Evolutionary conservation across 30 jellyfish, hydroid and myxozoan genomes (phyloP).

Genomic region (Catostylus mosaicus): DNA sequence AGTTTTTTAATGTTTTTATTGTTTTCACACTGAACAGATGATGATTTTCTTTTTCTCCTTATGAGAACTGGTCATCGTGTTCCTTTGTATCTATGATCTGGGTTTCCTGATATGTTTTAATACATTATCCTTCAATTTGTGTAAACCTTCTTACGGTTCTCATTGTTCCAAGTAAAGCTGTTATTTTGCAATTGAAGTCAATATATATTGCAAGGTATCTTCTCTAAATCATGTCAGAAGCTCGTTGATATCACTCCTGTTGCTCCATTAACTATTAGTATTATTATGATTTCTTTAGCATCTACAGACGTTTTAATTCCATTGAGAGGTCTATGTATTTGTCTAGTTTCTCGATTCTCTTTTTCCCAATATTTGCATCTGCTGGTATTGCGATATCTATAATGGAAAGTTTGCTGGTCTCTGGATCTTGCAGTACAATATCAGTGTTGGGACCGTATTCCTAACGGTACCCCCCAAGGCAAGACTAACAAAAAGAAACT

Average conservation of each 20-base stretch:
- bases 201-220: neutral
- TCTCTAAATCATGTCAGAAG: neutral
- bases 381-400: neutral
- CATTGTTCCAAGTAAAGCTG: neutral
- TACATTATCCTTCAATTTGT: neutral
- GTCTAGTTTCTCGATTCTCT: neutral
- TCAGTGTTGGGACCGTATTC: neutral
- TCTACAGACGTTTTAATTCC: neutral
- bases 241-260: neutral
- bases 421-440: neutral
- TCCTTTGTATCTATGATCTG: too few species aligned
- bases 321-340: neutral
- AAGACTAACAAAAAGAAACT: too few species aligned
- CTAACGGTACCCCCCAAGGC: neutral
- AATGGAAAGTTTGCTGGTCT: neutral
- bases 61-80: too few species aligned
- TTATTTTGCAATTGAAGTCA: too few species aligned
- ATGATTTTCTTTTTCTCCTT: too few species aligned
- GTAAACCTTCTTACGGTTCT: neutral
- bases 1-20: too few species aligned
- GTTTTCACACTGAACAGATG: too few species aligned
- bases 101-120: too few species aligned
- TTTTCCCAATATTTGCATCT: neutral
- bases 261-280: neutral
- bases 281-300: neutral